Conservation (phyloP, 2,797 vertebrate genomes). For the Onychomys arenicola region DNA sequence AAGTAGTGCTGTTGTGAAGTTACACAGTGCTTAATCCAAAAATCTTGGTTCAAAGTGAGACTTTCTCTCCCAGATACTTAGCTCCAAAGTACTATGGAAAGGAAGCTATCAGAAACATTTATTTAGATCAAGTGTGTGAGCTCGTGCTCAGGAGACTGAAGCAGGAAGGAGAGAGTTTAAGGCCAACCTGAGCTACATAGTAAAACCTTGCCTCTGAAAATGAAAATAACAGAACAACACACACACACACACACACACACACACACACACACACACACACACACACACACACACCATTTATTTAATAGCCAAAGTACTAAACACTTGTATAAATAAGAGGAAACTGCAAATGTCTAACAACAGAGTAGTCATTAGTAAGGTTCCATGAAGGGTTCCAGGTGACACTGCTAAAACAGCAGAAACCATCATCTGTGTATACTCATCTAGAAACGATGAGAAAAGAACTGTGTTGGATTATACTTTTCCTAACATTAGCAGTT, state of each 20-base stretch:
- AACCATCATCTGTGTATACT: background rate
- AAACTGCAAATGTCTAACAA: slow-evolving; percentile 25
- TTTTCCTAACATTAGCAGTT: background rate
- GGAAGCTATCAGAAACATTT: slow-evolving; percentile 35
- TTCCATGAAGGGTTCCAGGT: background rate
- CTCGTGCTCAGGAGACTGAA: background rate
- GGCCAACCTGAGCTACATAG: background rate
- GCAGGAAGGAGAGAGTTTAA: background rate
- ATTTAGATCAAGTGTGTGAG: background rate
- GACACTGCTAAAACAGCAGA: background rate
- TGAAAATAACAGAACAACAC: background rate
- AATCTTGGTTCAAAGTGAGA: background rate
- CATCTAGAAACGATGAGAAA: slow-evolving; percentile 37
- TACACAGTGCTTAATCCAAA: background rate
- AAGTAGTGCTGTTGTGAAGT: background rate
- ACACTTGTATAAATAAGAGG: slow-evolving; percentile 27
- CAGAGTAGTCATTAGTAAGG: slow-evolving; percentile 36
- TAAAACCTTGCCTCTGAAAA: background rate
- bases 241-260: background rate
- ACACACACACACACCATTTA: background rate
- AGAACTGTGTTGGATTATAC: background rate
- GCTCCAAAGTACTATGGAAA: background rate
- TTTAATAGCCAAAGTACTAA: background rate
- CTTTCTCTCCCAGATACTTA: background rate
- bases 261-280: too few species aligned